Percentiles rank a stretch among this genome's conserved stretches.
Conservation (phyloP, 2,113 vertebrate genomes). For the Orthonyx spaldingii region DNA sequence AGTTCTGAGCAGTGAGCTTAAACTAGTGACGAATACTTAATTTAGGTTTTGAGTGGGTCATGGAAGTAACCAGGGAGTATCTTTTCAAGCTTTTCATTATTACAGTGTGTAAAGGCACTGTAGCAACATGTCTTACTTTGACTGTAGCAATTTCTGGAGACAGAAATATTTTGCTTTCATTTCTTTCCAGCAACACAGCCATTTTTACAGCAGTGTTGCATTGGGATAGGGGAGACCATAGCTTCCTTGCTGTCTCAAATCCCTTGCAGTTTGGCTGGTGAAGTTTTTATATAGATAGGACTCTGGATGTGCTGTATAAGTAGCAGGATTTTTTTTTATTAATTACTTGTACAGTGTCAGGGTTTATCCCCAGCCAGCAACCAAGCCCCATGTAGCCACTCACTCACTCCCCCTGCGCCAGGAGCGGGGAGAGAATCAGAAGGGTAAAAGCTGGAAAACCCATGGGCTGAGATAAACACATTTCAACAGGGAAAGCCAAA, state of each 20-base stretch:
- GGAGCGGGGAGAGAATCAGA: background rate
- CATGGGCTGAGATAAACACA: background rate
- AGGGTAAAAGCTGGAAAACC: background rate
- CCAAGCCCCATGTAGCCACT: background rate
- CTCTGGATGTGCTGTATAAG: background rate
- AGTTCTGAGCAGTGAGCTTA: background rate
- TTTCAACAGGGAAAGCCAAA: background rate
- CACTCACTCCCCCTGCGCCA: rapidly evolving
- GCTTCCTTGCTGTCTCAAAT: background rate
- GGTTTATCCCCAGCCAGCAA: background rate
- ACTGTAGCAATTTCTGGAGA: background rate
- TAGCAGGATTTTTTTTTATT: background rate
- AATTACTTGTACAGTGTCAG: background rate
- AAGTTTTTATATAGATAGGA: background rate
- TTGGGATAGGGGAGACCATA: background rate
- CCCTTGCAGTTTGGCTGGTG: background rate
- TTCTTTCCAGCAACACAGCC: background rate
- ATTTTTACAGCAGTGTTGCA: background rate
- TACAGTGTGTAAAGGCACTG: background rate
- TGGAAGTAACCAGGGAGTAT: background rate
- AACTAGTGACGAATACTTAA: background rate
- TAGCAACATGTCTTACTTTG: background rate
- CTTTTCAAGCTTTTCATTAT: background rate
- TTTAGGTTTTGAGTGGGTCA: constrained; percentile 5
- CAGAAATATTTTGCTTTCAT: background rate